phyloP scores from a whole-genome alignment of 2,113 vertebrate genomes.

The Cyanoramphus novaezelandiae region DNA sequence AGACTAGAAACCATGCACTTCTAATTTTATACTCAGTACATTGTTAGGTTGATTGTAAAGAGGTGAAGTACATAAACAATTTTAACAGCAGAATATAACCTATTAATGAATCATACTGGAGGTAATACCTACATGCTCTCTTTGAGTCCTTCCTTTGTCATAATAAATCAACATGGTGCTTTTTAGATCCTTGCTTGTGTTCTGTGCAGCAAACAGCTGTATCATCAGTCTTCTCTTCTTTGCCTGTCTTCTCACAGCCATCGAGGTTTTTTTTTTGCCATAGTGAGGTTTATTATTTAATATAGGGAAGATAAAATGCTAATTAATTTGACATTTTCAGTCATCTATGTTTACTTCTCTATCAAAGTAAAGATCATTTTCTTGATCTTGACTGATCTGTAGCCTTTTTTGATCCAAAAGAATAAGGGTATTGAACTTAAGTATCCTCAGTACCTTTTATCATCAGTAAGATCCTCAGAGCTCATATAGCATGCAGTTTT shows the following conservation, averaged over 20 bases:
- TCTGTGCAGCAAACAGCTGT: not conserved
- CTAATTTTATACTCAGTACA: not conserved
- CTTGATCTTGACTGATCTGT: not conserved
- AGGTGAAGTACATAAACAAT: conserved; percentile 35
- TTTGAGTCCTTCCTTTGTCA: not conserved
- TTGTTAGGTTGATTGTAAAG: conserved; percentile 21
- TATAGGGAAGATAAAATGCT: not conserved
- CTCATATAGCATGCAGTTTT: not conserved
- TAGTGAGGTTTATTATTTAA: not conserved
- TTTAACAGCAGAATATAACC: conserved; percentile 22
- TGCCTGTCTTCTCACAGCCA: not conserved
- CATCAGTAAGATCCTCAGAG: not conserved
- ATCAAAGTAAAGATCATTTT: not conserved
- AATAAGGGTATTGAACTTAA: not conserved
- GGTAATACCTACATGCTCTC: not conserved
- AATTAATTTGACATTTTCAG: not conserved
- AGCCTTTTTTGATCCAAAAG: not conserved
- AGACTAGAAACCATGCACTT: not conserved
- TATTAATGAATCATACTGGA: conserved; percentile 31
- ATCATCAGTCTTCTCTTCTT: conserved; percentile 7
- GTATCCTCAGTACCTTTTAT: not conserved
- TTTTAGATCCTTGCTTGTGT: conserved; percentile 1
- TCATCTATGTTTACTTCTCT: not conserved
- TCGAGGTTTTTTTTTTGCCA: not conserved
- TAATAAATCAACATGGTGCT: not conserved